Percentiles rank a stretch among this genome's conserved stretches.
Conservation (phyloP, 2,888 invertebrate species). For the Limnephilus rhombicus region DNA sequence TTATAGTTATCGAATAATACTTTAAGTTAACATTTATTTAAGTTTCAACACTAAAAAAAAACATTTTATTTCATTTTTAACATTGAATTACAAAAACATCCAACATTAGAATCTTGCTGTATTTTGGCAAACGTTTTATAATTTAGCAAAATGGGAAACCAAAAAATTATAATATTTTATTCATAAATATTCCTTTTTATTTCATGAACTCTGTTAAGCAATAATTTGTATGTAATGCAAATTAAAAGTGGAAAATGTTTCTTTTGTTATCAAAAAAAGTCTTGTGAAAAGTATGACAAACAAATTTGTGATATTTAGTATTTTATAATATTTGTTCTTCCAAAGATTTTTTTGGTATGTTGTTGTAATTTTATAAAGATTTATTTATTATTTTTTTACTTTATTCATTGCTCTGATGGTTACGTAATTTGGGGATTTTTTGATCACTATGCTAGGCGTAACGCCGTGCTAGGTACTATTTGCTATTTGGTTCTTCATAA, state of each 20-base stretch:
- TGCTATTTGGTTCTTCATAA: too few species aligned
- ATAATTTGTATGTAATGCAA: too few species aligned
- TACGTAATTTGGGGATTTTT: too few species aligned
- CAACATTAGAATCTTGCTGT: background rate
- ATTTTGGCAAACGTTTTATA: background rate
- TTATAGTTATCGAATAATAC: too few species aligned
- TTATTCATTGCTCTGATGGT: too few species aligned
- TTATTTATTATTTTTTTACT: too few species aligned
- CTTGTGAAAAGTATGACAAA: background rate
- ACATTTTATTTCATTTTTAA: too few species aligned
- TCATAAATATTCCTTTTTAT: background rate
- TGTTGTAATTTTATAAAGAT: too few species aligned
- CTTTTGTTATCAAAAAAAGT: background rate
- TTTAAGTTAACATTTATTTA: too few species aligned
- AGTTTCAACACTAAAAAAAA: too few species aligned
- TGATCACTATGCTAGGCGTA: too few species aligned
- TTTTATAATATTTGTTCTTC: background rate
- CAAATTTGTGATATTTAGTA: background rate
- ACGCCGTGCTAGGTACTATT: too few species aligned
- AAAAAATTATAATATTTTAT: background rate
- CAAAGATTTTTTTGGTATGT: background rate
- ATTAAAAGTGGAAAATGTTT: background rate
- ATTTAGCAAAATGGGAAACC: background rate
- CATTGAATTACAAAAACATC: background rate
- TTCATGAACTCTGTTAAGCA: background rate